Conservation (phyloP, 2,113 vertebrate species). For the Mesembrinibis cayennensis region DNA sequence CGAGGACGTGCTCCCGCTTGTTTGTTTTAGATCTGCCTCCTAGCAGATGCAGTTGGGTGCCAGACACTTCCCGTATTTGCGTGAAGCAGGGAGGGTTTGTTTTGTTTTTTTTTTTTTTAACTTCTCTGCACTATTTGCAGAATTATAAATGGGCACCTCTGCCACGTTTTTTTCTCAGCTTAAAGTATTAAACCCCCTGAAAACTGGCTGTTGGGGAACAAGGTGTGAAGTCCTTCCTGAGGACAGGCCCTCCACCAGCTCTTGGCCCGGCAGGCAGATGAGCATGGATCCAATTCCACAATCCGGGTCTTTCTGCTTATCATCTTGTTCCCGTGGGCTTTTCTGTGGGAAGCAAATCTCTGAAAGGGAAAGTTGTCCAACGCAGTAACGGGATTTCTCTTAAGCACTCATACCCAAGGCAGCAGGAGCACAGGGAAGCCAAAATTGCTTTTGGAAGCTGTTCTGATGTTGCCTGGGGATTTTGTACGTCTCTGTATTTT, state of each 20-base stretch:
- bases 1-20: not conserved
- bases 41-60: not conserved
- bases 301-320: not conserved
- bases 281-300: not conserved
- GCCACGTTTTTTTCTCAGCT: not conserved
- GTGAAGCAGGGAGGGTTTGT: not conserved
- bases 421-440: not conserved
- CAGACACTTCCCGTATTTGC: not conserved
- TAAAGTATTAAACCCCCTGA: not conserved
- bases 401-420: not conserved
- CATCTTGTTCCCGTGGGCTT: not conserved
- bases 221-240: not conserved
- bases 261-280: fast-evolving
- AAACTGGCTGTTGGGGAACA: not conserved
- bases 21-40: not conserved
- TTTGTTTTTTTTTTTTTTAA: not conserved
- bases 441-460: not conserved
- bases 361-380: not conserved
- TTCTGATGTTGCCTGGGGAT: not conserved
- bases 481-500: not conserved
- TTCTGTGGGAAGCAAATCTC: conserved; percentile 9
- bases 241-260: not conserved
- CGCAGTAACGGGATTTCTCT: not conserved
- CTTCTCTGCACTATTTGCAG: not conserved
- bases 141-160: not conserved